These are phyloP conservation scores for Phoeniculus purpureus DNA, from an alignment of 2,797 vertebrate species.

Conservation along the genomic window DNA sequence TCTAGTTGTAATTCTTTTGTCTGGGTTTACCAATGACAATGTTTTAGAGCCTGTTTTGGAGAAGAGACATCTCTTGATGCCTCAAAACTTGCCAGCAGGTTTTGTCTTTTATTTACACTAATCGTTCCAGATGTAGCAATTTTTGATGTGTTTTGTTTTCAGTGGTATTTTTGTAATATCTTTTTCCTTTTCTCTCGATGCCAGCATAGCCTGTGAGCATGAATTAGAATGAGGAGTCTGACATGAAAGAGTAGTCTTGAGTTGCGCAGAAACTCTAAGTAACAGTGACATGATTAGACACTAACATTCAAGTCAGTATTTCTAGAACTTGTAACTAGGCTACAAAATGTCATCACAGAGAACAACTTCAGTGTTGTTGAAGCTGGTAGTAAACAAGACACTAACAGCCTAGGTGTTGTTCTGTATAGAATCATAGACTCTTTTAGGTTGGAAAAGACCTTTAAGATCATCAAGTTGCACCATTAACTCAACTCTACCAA, in stretches of 20 bases:
- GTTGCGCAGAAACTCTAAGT: conserved; percentile 7
- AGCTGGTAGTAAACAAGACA: neutral
- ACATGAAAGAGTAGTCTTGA: neutral
- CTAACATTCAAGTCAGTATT: conserved; percentile 19
- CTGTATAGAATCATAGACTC: neutral
- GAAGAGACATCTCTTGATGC: neutral
- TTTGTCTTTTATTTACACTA: neutral
- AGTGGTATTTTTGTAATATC: neutral
- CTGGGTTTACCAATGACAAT: neutral
- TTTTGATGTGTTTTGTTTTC: neutral
- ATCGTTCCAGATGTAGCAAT: neutral
- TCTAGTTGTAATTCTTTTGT: neutral
- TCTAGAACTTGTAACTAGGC: conserved; percentile 12
- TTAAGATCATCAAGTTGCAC: no score
- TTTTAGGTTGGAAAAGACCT: no score
- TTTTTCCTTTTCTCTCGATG: conserved; percentile 1
- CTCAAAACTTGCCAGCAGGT: neutral
- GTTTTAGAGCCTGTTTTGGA: neutral
- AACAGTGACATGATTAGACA: neutral
- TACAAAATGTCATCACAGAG: neutral
- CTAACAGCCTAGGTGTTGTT: neutral
- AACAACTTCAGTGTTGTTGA: neutral
- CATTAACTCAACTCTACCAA: no score
- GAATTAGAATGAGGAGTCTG: conserved; percentile 14
- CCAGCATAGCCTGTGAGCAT: neutral